Evolutionary conservation across 2,797 vertebrate species (phyloP).

Genomic region (Darevskia mixta): DNA sequence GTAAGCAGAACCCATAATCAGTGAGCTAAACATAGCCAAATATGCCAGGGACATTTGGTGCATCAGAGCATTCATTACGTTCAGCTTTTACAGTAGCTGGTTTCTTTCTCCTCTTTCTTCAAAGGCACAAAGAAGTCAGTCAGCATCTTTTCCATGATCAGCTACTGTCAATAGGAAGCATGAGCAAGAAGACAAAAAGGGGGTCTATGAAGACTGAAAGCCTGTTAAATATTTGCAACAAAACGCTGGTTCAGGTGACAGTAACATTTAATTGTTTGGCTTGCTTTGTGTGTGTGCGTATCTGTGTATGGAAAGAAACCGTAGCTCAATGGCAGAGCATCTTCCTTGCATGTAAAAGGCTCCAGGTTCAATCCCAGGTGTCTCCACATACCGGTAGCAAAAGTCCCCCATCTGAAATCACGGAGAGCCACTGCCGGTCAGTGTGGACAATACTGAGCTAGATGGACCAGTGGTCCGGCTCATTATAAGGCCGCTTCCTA

Average conservation of each 20-base stretch:
- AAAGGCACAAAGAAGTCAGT: slow-evolving; percentile 21
- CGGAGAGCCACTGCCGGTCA: too few relatives aligned
- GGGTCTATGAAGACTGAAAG: neutral
- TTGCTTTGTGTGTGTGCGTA: too few relatives aligned
- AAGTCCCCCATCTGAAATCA: too few relatives aligned
- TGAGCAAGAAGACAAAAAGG: neutral
- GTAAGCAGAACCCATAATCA: slow-evolving; percentile 30
- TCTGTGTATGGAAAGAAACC: neutral
- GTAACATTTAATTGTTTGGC: neutral
- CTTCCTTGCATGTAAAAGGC: too few relatives aligned
- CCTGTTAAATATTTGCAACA: neutral
- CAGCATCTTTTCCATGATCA: neutral
- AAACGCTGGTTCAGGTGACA: neutral
- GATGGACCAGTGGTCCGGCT: too few relatives aligned
- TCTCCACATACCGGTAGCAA: too few relatives aligned
- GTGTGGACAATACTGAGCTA: too few relatives aligned
- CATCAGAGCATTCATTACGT: slow-evolving; percentile 23
- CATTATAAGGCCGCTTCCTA: too few relatives aligned
- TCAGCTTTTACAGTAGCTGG: neutral
- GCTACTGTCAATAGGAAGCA: neutral
- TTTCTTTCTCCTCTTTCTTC: slow-evolving; percentile 16
- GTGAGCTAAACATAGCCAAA: slow-evolving; percentile 17
- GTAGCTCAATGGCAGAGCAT: neutral
- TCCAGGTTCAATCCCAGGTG: too few relatives aligned
- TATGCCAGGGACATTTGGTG: slow-evolving; percentile 20